Evolutionary conservation across 1,140 invertebrate species (phyloP).

Genomic region (Caenorhabditis brenneri): DNA sequence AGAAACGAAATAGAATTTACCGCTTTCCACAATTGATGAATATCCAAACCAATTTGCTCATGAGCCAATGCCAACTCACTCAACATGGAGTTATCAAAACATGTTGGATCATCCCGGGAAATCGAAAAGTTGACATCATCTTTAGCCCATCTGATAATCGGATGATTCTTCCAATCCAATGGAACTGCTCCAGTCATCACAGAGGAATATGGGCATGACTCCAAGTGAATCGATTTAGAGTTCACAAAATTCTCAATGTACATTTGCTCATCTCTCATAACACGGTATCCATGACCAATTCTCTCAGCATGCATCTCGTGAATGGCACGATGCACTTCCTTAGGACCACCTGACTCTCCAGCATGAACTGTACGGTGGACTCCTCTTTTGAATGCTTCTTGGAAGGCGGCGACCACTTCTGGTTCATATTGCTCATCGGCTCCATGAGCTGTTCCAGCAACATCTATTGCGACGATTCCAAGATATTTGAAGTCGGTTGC

Average conservation of each 20-base stretch:
- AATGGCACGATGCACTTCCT: slow-evolving; percentile 73
- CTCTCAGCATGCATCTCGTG: slow-evolving; percentile 74
- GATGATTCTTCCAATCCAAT: slow-evolving; percentile 68
- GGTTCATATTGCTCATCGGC: slow-evolving; percentile 67
- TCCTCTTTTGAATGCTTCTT: slow-evolving; percentile 72
- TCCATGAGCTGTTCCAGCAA: slow-evolving; percentile 74
- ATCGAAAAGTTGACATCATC: slow-evolving; percentile 76
- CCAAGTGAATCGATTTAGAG: slow-evolving; percentile 73
- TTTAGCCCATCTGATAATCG: slow-evolving; percentile 73
- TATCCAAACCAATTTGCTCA: slow-evolving; percentile 73
- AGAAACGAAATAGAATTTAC: slow-evolving; percentile 73
- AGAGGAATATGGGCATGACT: slow-evolving; percentile 76
- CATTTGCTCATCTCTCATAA: slow-evolving; percentile 73
- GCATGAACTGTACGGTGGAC: slow-evolving; percentile 76
- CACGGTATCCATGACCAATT: slow-evolving; percentile 77
- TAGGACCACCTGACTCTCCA: slow-evolving; percentile 74
- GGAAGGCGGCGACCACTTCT: slow-evolving; percentile 68
- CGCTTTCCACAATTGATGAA: slow-evolving; percentile 73
- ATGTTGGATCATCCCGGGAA: slow-evolving; percentile 76
- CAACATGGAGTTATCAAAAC: slow-evolving; percentile 73
- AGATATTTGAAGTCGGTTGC: slow-evolving; percentile 63
- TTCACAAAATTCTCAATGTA: slow-evolving; percentile 72
- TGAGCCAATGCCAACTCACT: slow-evolving; percentile 74
- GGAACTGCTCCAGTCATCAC: slow-evolving; percentile 74
- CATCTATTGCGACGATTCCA: slow-evolving; percentile 76